Evolutionary conservation across 2,113 vertebrate species (phyloP), one percentile per base, ranked within the genome.

Genomic region (Acanthisitta chloris): DNA sequence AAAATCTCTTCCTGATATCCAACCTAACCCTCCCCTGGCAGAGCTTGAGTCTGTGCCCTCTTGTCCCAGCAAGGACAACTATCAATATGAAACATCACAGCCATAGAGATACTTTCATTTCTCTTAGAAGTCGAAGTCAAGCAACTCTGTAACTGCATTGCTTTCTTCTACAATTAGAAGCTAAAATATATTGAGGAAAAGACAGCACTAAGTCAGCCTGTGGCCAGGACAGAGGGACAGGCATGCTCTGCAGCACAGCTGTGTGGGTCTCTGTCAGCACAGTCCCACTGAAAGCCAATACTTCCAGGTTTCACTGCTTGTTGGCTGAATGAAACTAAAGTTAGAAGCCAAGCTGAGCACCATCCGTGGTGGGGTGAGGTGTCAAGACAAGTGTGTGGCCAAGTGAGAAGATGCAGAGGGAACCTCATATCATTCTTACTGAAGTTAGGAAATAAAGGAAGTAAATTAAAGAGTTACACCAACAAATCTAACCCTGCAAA

Each of bases 341-440:
- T 91, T 84, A 96, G 97, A 96, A 92, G 93, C 81, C 78, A 90
- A 97, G 88, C 88, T 64, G 79, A 92, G 91, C 81, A 94, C 95
- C 87, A 80, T 8, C 6, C 0, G 26, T 13, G 34, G 33, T 16
- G 48, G 69, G 25, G 28, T 34, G 34, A 18, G 34, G 61, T 45
- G 48, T 72, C 85, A 86, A 70, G 72, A 70, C 91, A 93, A 96
- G 58, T 61, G 49, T 61, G 46, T 59, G 76, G 82, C 72, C 77
- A 94, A 90, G 91, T 78, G 80, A 65, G 81, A 92, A 61, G 29
- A 78, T 33, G 64, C 34, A 81, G 38, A 43, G 29, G 43, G 17
- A 90, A 48, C 51, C 48, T 83, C n/a, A 58, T 42, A 66, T 65
- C 59, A 43, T 61, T 78, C 79, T 79, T 45, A 67, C 36, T 81